Evolutionary conservation across 2,113 vertebrate genomes (phyloP).

Genomic region (Pteropus alecto): DNA sequence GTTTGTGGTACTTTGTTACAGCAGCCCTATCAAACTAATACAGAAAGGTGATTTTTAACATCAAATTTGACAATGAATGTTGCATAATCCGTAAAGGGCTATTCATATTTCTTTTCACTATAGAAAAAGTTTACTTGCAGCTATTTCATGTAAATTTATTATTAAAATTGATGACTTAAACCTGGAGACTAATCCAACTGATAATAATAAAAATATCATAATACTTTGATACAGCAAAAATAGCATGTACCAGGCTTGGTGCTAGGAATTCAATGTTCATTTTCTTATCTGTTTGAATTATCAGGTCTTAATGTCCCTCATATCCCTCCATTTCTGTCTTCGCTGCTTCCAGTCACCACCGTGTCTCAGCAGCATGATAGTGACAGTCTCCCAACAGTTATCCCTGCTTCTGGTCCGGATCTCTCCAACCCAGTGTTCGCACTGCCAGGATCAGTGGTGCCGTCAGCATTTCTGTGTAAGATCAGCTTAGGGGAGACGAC

Average conservation of each 20-base stretch:
- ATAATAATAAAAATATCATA: not conserved
- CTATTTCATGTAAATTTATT: not conserved
- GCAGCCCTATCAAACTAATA: not conserved
- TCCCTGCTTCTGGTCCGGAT: no score
- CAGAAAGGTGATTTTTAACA: not conserved
- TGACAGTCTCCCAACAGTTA: not conserved
- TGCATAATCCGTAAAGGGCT: not conserved
- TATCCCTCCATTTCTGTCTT: not conserved
- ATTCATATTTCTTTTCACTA: not conserved
- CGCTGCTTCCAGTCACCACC: not conserved
- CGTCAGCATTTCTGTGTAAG: not conserved
- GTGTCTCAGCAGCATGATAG: rapidly evolving
- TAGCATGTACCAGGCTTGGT: not conserved
- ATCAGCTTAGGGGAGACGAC: no score
- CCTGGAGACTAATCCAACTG: not conserved
- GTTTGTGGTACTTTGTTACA: not conserved
- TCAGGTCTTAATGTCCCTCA: not conserved
- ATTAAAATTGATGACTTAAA: not conserved
- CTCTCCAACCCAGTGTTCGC: not conserved
- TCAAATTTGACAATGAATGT: not conserved
- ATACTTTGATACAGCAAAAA: not conserved
- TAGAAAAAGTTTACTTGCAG: not conserved
- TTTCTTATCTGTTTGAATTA: not conserved
- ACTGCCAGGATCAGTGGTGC: not conserved
- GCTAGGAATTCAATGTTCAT: not conserved